A percentile compares a stretch with the other conserved stretches of the same genome.
Conservation (phyloP, 2,797 vertebrate species). For the Pelochelys cantorii region DNA sequence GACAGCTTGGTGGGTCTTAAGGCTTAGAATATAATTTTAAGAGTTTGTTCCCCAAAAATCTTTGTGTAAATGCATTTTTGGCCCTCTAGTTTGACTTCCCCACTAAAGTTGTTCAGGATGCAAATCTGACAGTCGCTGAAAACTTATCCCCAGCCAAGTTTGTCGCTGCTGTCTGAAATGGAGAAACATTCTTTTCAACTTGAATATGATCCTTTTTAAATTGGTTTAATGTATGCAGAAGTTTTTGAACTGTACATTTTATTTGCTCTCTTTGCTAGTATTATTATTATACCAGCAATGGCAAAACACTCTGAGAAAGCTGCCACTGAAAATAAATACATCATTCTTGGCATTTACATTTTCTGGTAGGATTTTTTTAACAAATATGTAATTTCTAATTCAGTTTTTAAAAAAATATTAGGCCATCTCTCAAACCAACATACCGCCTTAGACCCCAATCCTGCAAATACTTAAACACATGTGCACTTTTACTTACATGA, state of each 20-base stretch:
- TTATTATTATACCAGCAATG: neutral
- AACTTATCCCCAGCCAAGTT: too few species aligned
- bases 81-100: rapidly evolving
- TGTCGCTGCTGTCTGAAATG: neutral
- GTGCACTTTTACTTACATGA: conserved; percentile 5
- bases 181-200: neutral
- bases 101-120: too few species aligned
- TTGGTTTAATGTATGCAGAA: conserved; percentile 21
- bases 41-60: neutral
- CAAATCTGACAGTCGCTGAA: too few species aligned
- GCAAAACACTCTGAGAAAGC: neutral
- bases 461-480: conserved; percentile 44
- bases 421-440: neutral
- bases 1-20: rapidly evolving
- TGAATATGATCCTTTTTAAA: conserved; percentile 29
- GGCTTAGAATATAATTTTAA: rapidly evolving
- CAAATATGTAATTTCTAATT: too few species aligned
- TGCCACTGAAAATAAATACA: neutral
- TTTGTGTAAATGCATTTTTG: neutral
- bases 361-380: conserved; percentile 22
- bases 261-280: conserved; percentile 11
- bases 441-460: neutral
- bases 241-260: conserved; percentile 18
- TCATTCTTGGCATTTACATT: neutral
- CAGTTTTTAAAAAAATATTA: neutral